Evolutionary conservation across 2,888 invertebrate genomes (phyloP).

Genomic region (Cataglyphis livida): DNA sequence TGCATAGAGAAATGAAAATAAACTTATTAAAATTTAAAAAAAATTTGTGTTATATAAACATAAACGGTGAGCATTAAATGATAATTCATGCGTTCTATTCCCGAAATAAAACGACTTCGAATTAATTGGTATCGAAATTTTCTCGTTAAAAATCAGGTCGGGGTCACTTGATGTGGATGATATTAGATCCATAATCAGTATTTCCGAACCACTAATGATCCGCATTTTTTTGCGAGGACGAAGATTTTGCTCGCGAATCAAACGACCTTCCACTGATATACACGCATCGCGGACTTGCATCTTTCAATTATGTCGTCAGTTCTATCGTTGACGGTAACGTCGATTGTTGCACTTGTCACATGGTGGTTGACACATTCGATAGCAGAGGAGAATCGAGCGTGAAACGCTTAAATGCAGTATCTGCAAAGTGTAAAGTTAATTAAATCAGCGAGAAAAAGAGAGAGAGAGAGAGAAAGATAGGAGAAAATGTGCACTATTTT

Average conservation of each 20-base stretch:
- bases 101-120: not conserved
- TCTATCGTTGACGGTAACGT: constrained; percentile 42
- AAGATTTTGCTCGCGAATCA: constrained; percentile 50
- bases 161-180: constrained; percentile 23
- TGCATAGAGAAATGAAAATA: not conserved
- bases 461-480: not conserved
- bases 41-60: not conserved
- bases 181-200: constrained; percentile 55
- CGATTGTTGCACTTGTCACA: constrained; percentile 43
- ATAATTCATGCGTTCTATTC: not conserved
- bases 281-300: constrained; percentile 18
- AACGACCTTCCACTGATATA: constrained; percentile 35
- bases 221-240: constrained; percentile 25
- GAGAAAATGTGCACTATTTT: too few species aligned
- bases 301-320: constrained; percentile 26
- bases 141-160: constrained; percentile 51
- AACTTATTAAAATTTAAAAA: not conserved
- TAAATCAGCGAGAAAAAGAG: not conserved
- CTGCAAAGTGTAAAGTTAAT: constrained; percentile 18
- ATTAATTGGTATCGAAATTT: constrained; percentile 32
- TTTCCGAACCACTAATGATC: constrained; percentile 47
- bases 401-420: constrained; percentile 22
- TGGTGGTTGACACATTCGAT: constrained; percentile 31
- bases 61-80: not conserved
- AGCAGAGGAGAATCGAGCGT: constrained; percentile 10